Conservation (phyloP, 2,797 vertebrate species). For the Periophthalmus magnuspinnatus region DNA sequence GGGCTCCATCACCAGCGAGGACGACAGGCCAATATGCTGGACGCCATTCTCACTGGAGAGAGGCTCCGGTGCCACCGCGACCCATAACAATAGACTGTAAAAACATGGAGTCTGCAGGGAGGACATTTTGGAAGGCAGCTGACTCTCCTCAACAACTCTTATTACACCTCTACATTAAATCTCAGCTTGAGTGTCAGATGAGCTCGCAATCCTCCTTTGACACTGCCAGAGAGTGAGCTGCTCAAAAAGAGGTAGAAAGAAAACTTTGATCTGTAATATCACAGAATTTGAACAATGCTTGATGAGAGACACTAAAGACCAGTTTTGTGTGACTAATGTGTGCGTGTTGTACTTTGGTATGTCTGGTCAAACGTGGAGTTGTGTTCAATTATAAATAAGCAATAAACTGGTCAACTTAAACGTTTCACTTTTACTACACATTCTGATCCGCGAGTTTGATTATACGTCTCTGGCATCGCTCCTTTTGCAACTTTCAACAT, state of each 20-base stretch:
- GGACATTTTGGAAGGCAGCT: conserved; percentile 53
- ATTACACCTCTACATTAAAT: conserved; percentile 76
- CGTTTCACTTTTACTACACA: background rate
- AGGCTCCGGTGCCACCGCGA: conserved; percentile 52
- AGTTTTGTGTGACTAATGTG: background rate
- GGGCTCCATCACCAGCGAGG: conserved; percentile 64
- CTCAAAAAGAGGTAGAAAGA: conserved; percentile 17
- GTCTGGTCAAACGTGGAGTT: background rate
- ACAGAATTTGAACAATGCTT: background rate
- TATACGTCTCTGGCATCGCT: background rate
- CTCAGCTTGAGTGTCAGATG: conserved; percentile 69
- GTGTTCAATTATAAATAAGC: background rate
- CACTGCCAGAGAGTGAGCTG: conserved; percentile 44
- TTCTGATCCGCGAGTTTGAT: background rate
- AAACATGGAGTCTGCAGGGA: conserved; percentile 67
- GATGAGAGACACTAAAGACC: background rate
- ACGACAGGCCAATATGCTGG: conserved; percentile 70
- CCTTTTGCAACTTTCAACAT: background rate
- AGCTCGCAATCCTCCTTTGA: conserved; percentile 65
- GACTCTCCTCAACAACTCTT: conserved; percentile 65
- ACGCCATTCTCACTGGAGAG: conserved; percentile 60
- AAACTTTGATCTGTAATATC: conserved; percentile 30
- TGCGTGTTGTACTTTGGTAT: background rate
- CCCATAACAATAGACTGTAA: conserved; percentile 72
- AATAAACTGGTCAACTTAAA: background rate